Base-by-base conservation (phyloP, 2,113 vertebrate species). In the Phylloscopus trochiloides region DNA sequence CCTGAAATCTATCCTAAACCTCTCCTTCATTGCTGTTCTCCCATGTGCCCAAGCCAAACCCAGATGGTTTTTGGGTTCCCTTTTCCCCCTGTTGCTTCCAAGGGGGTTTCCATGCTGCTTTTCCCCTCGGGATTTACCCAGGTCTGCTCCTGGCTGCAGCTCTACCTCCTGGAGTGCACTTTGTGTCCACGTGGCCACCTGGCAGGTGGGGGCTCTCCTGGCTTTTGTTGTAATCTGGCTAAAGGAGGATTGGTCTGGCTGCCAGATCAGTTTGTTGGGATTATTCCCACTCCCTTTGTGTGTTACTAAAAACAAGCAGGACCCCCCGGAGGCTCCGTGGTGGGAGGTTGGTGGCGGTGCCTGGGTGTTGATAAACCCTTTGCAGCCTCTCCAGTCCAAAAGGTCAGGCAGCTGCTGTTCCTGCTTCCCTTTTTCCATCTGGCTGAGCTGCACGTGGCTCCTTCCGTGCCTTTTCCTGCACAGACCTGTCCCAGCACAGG, bases 241-340 rank as follows among this genome's bases (percentile, higher is more conserved):
- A 3, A 84, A 74, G 71, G 89, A 84, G 83, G 90, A 93, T 94
- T 93, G 57, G 72, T 75, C 91, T 67, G 70, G 84, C 43, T 3
- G 48, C 84, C 81, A 81, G 74, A 55, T 71, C 28, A 68, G 7
- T 47, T 86, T 76, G 47, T 59, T 88, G 51, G 82, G 76, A 96
- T 96, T 96, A 94, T 68, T 76, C 66, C 71, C 4, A 10, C 58
- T 74, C 38, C 78, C 72, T 89, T 92, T 55, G 8, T 29, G 21
- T 29, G 86, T 79, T 58, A 3, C 61, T 70, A 42, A 77, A 83
- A 83, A 8, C 45, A 59, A 91, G 67, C 67, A 80, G 86, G 38
- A 65, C 9, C 79, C 47, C 71, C 63, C 62, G 5, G 50, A 57
- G 59, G 34, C 3, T 32, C 12, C 0, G 3, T 74, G 57, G 47